Conservation (phyloP, 2,888 invertebrate species). For the Tridacna crocea region DNA sequence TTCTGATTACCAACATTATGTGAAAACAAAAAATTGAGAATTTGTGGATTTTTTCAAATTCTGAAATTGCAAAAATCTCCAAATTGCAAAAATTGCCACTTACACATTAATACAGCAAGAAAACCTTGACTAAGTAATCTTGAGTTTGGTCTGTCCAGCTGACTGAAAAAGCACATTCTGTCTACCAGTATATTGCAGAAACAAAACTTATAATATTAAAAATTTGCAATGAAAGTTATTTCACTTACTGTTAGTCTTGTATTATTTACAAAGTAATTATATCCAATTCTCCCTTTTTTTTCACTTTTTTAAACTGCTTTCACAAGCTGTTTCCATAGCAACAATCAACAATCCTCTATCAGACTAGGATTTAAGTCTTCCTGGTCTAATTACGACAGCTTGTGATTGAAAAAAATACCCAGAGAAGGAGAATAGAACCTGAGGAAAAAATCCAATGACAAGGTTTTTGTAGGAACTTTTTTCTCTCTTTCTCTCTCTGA, state of each 20-base stretch:
- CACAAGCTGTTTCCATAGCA: constrained; percentile 9
- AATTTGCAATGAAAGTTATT: neutral
- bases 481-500: neutral
- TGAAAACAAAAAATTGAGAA: too few species aligned
- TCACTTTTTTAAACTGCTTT: neutral
- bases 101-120: too few species aligned
- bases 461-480: neutral
- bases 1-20: too few species aligned
- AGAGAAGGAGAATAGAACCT: constrained; percentile 4
- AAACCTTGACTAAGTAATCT: too few species aligned
- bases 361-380: neutral
- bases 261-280: neutral
- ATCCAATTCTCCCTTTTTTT: neutral
- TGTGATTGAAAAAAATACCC: constrained; percentile 15
- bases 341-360: constrained; percentile 16
- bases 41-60: too few species aligned
- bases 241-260: neutral
- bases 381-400: neutral
- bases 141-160: too few species aligned
- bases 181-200: too few species aligned
- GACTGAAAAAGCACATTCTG: too few species aligned
- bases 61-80: too few species aligned
- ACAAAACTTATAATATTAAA: neutral
- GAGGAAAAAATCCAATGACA: constrained; percentile 15
- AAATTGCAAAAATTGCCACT: too few species aligned